phyloP scores from a whole-genome alignment of 2,113 vertebrate genomes.

The Ctenomys sociabilis region DNA sequence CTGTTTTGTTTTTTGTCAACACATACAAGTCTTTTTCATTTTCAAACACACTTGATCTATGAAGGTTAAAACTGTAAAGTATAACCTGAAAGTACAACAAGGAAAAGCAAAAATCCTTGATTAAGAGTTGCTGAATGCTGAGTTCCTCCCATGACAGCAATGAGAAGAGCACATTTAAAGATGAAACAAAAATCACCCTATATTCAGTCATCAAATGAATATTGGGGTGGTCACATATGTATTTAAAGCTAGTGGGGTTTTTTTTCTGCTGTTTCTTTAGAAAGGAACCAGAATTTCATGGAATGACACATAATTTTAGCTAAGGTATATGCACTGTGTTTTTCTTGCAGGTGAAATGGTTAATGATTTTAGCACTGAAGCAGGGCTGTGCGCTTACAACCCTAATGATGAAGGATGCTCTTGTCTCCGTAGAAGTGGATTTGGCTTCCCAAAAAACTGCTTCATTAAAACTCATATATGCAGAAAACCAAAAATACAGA shows the following conservation, averaged over 20 bases:
- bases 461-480: not conserved
- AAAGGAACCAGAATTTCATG: constrained; percentile 58
- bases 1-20: not conserved
- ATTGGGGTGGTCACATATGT: constrained; percentile 41
- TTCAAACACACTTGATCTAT: constrained; percentile 52
- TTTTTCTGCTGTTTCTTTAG: constrained; percentile 32
- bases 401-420: not conserved
- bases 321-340: constrained; percentile 9
- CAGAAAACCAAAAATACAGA: constrained; percentile 3
- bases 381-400: not conserved
- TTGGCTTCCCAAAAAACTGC: not conserved
- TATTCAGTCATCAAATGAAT: constrained; percentile 61
- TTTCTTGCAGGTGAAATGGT: not conserved
- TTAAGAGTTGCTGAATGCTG: constrained; percentile 1
- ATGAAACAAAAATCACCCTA: constrained; percentile 58
- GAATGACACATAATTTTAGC: not conserved
- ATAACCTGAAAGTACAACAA: constrained; percentile 65
- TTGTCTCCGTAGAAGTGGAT: not conserved
- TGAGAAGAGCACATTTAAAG: constrained; percentile 49
- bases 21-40: constrained; percentile 22
- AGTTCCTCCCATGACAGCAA: constrained; percentile 2
- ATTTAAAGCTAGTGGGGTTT: constrained; percentile 52
- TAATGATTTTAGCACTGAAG: constrained; percentile 44
- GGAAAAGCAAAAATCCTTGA: constrained; percentile 52
- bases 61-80: constrained; percentile 44